phyloP scores from a whole-genome alignment of 2,888 invertebrate species.

The Archips crataeganus region DNA sequence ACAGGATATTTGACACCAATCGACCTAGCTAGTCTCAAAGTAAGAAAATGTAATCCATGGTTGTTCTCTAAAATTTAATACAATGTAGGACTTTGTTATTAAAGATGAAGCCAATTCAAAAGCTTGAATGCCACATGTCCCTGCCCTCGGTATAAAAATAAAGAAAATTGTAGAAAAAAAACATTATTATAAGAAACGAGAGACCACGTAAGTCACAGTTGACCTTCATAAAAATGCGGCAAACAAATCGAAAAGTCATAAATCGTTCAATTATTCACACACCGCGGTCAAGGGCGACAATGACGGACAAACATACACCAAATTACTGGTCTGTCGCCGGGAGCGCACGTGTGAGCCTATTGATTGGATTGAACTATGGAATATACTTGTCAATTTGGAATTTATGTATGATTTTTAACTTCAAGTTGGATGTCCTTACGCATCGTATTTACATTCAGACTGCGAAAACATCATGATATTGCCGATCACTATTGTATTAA shows the following conservation, averaged over 20 bases:
- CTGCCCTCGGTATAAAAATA: not conserved
- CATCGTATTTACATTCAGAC: not conserved
- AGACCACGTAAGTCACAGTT: not conserved
- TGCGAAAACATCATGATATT: too few species aligned
- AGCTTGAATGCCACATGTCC: too few species aligned
- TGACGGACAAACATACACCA: conserved; percentile 15
- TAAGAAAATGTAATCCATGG: too few species aligned
- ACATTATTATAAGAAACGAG: not conserved
- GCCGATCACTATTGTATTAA: too few species aligned
- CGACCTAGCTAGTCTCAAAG: too few species aligned
- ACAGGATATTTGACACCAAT: too few species aligned
- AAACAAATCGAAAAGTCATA: conserved; percentile 46
- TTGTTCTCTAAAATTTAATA: too few species aligned
- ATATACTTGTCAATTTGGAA: not conserved
- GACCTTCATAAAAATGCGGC: not conserved
- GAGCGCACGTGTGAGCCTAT: not conserved
- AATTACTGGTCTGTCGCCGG: not conserved
- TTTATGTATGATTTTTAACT: not conserved
- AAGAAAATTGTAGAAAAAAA: not conserved
- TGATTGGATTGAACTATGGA: conserved; percentile 1
- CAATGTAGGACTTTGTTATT: too few species aligned
- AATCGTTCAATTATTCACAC: conserved; percentile 46
- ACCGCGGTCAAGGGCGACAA: conserved; percentile 46
- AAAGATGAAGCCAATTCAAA: too few species aligned
- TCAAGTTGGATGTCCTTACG: too few species aligned